Conservation (phyloP, 2,888 invertebrate genomes). For the Luperina nickerlii region DNA sequence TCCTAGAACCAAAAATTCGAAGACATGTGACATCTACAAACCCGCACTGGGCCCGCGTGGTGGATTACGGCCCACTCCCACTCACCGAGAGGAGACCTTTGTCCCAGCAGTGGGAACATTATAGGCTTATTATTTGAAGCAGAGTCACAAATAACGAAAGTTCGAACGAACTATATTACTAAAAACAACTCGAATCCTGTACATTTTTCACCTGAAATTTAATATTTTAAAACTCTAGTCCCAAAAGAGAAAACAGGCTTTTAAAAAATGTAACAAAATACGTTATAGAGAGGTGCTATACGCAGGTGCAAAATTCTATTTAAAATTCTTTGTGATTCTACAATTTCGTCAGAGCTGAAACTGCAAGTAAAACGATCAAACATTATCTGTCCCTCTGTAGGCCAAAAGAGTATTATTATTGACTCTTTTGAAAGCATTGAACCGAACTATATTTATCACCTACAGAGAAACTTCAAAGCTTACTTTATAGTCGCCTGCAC, state of each 20-base stretch:
- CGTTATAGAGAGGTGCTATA: background rate
- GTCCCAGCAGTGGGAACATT: too few relatives aligned
- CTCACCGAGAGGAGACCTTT: too few relatives aligned
- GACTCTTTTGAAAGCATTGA: slow-evolving; percentile 64
- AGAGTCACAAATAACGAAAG: background rate
- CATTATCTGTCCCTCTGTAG: slow-evolving; percentile 27
- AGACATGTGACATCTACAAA: background rate
- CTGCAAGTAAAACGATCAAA: slow-evolving; percentile 41
- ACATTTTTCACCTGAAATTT: background rate
- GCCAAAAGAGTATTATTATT: slow-evolving; percentile 56
- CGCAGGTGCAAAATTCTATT: slow-evolving; percentile 1
- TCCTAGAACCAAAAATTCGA: background rate
- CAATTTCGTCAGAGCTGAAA: slow-evolving; percentile 35
- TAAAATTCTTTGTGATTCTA: slow-evolving; percentile 15
- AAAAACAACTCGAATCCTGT: background rate
- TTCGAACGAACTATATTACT: background rate
- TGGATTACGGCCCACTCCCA: too few relatives aligned
- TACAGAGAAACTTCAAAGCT: slow-evolving; percentile 65
- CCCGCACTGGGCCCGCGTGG: too few relatives aligned
- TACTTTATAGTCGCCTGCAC: slow-evolving; percentile 49
- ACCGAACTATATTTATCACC: slow-evolving; percentile 67
- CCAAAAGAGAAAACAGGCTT: background rate
- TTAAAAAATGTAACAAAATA: background rate
- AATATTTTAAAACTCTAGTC: background rate
- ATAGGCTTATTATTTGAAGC: too few relatives aligned